A percentile compares a stretch with the other conserved stretches of the same genome.
Conservation (phyloP, 2,113 vertebrate genomes). For the Arvicanthis niloticus region DNA sequence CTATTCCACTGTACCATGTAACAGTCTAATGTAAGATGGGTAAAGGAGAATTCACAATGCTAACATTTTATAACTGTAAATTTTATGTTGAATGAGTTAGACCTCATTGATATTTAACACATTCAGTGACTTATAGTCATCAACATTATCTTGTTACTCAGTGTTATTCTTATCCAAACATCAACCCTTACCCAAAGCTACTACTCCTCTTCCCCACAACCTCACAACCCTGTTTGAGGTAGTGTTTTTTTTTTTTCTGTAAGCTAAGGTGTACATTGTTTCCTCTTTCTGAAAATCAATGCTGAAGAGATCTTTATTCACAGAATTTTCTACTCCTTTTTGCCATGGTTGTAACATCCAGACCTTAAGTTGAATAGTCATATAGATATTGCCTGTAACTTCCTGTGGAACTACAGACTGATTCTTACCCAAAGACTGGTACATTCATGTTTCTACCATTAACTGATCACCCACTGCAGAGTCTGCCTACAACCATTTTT, state of each 20-base stretch:
- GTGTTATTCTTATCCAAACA: too few species aligned
- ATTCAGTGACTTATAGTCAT: background rate
- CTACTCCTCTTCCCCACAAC: background rate
- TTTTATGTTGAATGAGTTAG: background rate
- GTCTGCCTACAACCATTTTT: too few species aligned
- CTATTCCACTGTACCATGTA: background rate
- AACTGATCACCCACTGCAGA: background rate
- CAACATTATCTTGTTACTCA: background rate
- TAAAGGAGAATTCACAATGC: background rate
- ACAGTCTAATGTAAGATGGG: background rate
- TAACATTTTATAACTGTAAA: background rate
- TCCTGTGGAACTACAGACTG: too few species aligned
- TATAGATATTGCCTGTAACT: too few species aligned
- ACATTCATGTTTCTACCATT: background rate
- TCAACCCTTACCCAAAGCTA: too few species aligned
- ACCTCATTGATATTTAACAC: background rate
- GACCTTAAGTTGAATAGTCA: too few species aligned
- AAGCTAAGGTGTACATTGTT: too few species aligned
- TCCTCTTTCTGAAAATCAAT: too few species aligned
- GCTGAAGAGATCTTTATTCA: too few species aligned
- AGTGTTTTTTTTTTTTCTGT: background rate
- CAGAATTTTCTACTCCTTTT: too few species aligned
- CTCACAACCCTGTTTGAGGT: background rate
- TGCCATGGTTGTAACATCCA: too few species aligned
- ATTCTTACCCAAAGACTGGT: too few species aligned